Percentiles rank a stretch among this genome's conserved stretches.
phyloP scores from a whole-genome alignment of 2,113 vertebrate species.

The Corapipo altera region DNA sequence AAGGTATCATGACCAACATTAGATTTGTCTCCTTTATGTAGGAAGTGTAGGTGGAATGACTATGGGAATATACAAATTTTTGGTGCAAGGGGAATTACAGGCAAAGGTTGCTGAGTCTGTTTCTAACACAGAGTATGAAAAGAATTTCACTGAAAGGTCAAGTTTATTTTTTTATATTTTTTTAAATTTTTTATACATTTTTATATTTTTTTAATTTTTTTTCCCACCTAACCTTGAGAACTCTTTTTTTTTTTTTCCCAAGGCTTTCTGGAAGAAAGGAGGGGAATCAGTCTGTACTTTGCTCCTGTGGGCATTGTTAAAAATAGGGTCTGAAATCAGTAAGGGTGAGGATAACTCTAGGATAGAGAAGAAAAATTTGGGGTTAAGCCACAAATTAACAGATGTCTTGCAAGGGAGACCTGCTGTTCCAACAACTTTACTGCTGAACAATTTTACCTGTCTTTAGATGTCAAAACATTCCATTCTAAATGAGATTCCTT shows the following conservation, averaged over 20 bases:
- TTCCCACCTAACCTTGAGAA: not conserved
- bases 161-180: rapidly evolving
- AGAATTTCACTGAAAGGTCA: not conserved
- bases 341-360: not conserved
- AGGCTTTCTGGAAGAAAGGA: not conserved
- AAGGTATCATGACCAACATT: not conserved
- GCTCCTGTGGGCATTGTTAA: not conserved
- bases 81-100: not conserved
- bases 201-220: not conserved
- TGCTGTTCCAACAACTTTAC: not conserved
- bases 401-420: not conserved
- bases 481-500: not conserved
- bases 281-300: not conserved
- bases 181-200: not conserved
- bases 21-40: not conserved
- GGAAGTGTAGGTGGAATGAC: not conserved
- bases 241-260: not conserved
- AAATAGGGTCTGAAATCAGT: not conserved
- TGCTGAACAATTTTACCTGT: not conserved
- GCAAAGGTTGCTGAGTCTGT: not conserved
- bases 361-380: not conserved
- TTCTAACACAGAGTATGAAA: not conserved
- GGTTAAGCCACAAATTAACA: not conserved
- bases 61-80: not conserved
- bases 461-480: not conserved